Conservation (phyloP, 2,113 vertebrate genomes). For the Ictalurus punctatus region DNA sequence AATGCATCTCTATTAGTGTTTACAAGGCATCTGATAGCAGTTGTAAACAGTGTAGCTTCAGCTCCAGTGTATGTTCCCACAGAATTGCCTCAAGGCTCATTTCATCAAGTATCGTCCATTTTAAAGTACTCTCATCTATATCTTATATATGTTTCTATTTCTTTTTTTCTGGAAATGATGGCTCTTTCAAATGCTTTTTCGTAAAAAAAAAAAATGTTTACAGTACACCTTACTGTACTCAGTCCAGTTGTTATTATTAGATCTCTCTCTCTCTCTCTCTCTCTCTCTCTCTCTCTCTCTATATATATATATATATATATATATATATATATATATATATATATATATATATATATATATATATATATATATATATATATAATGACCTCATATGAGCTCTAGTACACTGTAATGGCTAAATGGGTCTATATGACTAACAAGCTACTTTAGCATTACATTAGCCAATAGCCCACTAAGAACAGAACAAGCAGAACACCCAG, state of each 20-base stretch:
- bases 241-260: neutral
- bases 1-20: neutral
- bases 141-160: neutral
- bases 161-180: neutral
- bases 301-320: too few species aligned
- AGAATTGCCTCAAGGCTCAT: neutral
- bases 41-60: neutral
- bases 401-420: neutral
- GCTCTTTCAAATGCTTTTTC: neutral
- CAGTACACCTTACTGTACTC: neutral
- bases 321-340: too few species aligned
- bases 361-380: too few species aligned
- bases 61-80: neutral
- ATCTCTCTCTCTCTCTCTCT: neutral
- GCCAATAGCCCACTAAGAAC: neutral
- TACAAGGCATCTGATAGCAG: neutral
- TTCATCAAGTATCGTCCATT: neutral
- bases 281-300: too few species aligned
- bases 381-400: neutral
- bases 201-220: neutral
- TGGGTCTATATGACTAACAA: slow-evolving; percentile 6
- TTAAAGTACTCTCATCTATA: neutral
- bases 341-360: too few species aligned
- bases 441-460: neutral
- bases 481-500: slow-evolving; percentile 39